Evolutionary conservation across 2,113 vertebrate genomes (phyloP).

Genomic region (Ailurus styani): DNA sequence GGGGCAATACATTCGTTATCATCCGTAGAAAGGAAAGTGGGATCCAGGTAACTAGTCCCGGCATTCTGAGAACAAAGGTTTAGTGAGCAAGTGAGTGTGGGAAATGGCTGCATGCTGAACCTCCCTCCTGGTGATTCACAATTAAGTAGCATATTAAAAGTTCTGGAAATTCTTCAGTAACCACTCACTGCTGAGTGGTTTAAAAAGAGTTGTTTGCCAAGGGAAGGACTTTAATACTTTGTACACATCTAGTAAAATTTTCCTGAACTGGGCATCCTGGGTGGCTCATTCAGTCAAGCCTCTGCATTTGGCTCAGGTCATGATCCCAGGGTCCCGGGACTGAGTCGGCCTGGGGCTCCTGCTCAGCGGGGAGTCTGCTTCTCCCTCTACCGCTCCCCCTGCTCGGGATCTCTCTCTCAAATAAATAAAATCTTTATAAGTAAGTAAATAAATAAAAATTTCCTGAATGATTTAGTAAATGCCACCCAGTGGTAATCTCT

Average conservation of each 20-base stretch:
- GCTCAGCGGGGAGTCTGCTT: neutral
- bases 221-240: conserved; percentile 25
- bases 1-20: neutral
- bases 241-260: conserved; percentile 29
- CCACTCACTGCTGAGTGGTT: conserved; percentile 15
- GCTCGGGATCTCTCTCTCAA: too few species aligned
- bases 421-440: too few species aligned
- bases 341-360: neutral
- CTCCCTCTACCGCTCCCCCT: neutral
- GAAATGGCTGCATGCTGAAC: neutral
- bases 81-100: neutral
- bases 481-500: neutral
- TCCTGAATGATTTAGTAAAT: neutral
- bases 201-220: conserved; percentile 14
- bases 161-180: conserved; percentile 20
- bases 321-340: neutral
- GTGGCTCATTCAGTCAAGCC: neutral
- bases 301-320: neutral
- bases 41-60: neutral
- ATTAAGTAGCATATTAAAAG: conserved; percentile 17
- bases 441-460: neutral
- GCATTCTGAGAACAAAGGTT: neutral
- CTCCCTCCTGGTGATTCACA: neutral
- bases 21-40: neutral
- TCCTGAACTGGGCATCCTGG: neutral